phyloP scores from a whole-genome alignment of 2,797 vertebrate genomes.

The Mergus octosetaceus region DNA sequence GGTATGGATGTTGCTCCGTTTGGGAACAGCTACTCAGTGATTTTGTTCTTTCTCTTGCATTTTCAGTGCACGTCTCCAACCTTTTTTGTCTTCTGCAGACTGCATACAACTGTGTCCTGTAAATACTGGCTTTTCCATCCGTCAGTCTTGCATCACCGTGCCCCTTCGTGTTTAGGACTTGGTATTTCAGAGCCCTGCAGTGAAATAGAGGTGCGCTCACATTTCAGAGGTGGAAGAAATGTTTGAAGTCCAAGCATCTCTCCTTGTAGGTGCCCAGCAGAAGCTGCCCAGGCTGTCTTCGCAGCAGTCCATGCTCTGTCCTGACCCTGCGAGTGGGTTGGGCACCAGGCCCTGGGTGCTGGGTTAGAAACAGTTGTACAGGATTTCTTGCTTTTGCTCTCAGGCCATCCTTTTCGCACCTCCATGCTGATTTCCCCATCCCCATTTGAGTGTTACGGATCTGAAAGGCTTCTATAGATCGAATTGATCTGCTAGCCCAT shows the following conservation, averaged over 20 bases:
- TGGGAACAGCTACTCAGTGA: neutral
- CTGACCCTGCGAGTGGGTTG: neutral
- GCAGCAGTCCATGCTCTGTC: accelerated
- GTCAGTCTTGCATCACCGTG: neutral
- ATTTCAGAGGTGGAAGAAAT: neutral
- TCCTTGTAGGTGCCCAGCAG: neutral
- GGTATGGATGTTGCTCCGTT: neutral
- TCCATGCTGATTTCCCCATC: neutral
- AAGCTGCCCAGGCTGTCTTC: neutral
- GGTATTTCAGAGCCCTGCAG: neutral
- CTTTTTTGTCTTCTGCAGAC: neutral
- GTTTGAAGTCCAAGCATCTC: neutral
- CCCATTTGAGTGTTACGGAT: neutral
- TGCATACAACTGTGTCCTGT: neutral
- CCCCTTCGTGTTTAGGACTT: neutral
- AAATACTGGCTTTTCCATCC: neutral
- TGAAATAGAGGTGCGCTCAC: neutral
- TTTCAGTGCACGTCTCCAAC: neutral
- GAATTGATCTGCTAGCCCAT: neutral
- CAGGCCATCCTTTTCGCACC: neutral
- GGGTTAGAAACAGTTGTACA: neutral
- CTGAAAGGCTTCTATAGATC: neutral
- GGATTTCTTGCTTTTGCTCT: accelerated
- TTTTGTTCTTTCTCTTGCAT: neutral
- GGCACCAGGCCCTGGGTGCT: neutral